phyloP scores from a whole-genome alignment of 2,113 vertebrate genomes.

The Trogon melanurus region DNA sequence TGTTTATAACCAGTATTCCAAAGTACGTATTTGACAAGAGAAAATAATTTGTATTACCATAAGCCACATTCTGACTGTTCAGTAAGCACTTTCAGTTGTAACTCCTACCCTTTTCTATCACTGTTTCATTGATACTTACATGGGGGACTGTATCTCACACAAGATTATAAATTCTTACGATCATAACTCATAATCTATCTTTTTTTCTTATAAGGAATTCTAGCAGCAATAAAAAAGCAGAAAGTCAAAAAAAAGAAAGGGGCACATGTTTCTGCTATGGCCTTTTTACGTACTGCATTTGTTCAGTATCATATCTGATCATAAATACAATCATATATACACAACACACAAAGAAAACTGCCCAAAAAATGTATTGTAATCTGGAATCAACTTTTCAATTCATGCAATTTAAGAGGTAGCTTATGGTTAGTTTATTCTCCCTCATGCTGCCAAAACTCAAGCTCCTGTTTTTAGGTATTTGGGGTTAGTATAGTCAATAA shows the following conservation, averaged over 20 bases:
- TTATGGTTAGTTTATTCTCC: neutral
- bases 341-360: neutral
- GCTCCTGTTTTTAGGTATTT: neutral
- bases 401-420: neutral
- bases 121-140: neutral
- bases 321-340: neutral
- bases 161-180: neutral
- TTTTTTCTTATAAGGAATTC: neutral
- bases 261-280: neutral
- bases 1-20: slow-evolving; percentile 21
- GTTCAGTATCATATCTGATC: neutral
- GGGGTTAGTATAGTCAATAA: rapidly evolving
- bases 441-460: neutral
- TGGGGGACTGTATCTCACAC: neutral
- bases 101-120: neutral
- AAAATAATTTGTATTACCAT: neutral
- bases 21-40: neutral
- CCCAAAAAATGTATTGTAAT: rapidly evolving
- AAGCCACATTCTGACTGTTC: neutral
- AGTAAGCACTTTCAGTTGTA: neutral
- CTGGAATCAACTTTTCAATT: neutral
- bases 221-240: neutral
- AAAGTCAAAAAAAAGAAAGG: neutral
- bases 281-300: neutral
- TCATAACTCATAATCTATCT: neutral